Base-by-base conservation (phyloP, 2,888 invertebrate genomes). In the Endotricha flammealis region DNA sequence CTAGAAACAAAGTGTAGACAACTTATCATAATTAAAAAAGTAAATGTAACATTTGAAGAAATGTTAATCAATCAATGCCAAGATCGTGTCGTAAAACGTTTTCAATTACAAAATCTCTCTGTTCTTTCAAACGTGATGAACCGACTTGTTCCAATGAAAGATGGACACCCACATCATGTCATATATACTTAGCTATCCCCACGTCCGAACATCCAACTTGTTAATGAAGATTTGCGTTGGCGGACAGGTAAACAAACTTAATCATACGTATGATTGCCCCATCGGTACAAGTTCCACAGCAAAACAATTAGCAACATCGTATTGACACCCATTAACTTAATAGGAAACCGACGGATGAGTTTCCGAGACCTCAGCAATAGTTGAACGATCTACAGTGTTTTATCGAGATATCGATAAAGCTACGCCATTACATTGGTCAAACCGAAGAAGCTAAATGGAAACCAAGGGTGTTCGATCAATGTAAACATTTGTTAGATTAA, bases 41-140 rank as follows among this genome's bases (percentile, higher is more conserved):
- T 41, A 51, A 48, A 54, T 43, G 46, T 43, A 39, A 44, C 29
- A 46, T 42, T 41, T 27, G 34, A 34, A 49, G 56, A 59, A 56
- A 50, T 53, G 35, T 60, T 58, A 64, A 79, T 78, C 72, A 61
- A 77, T 78, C 75, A 80, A 64, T 59, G 67, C 63, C 64, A 64
- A 41, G 57, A 46, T 49, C 53, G 56, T 54, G 63, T 68, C 67
- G 64, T 64, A 66, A 66, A 68, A 62, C 63, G 62, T 70, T 77
- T 80, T 74, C 71, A 77, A 80, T 80, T 74, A 74, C 56, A 52
- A 58, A 70, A 65, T 58, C 53, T 50, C 50, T 66, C 57, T 70
- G 69, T 61, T 65, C 52, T 55, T 58, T 65, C 57, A 59, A 68
- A 64, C 64, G 65, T 70, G 72, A 75, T 70, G 69, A 68, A 53